A percentile compares a stretch with the other conserved stretches of the same genome.
These are phyloP conservation scores for Limnephilus rhombicus DNA, from an alignment of 2,888 invertebrate species.

Conservation along the genomic window DNA sequence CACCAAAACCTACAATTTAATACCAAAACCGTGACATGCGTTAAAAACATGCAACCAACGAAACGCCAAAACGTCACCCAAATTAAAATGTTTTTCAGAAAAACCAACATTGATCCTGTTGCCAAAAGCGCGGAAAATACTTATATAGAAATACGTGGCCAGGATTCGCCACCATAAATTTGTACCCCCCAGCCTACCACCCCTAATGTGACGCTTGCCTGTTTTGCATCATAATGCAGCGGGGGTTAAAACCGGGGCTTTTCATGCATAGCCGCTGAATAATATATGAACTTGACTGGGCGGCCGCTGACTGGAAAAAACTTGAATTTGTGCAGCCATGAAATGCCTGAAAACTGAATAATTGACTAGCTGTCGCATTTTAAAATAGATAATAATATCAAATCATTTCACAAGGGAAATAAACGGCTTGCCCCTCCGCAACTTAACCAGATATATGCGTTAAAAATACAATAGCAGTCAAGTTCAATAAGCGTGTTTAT, in stretches of 20 bases:
- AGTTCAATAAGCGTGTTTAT: too few relatives aligned
- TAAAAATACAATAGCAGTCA: too few relatives aligned
- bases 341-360: neutral
- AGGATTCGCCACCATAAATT: constrained; percentile 4
- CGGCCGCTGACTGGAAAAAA: neutral
- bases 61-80: neutral
- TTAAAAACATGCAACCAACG: neutral
- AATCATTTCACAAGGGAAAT: neutral
- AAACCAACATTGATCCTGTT: neutral
- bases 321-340: neutral
- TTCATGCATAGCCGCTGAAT: constrained; percentile 26
- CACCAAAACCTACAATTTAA: neutral
- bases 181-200: neutral
- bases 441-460: too few relatives aligned
- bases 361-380: neutral
- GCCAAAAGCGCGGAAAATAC: neutral
- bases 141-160: neutral
- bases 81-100: neutral
- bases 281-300: constrained; percentile 6
- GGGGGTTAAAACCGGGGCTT: constrained; percentile 16
- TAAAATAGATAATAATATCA: neutral
- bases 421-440: neutral
- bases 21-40: neutral
- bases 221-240: constrained; percentile 39
- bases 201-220: neutral